phyloP scores from a whole-genome alignment of 2,797 vertebrate genomes.

The Odontamblyopus rebecca region DNA sequence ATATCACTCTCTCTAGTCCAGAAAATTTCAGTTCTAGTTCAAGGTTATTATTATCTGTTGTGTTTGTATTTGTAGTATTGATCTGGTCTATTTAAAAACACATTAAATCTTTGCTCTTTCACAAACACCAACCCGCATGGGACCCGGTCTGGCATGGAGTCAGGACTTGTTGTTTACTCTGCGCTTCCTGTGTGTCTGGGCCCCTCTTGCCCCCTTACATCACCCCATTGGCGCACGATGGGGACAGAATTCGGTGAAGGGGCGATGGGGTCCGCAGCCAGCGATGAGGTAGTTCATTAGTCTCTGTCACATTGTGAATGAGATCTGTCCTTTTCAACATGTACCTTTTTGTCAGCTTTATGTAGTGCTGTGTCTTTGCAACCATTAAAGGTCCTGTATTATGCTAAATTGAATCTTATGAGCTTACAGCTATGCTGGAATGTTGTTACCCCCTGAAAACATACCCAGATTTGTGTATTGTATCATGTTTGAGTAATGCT shows the following conservation, averaged over 20 bases:
- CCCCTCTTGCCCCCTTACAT: constrained; percentile 70
- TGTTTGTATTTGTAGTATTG: constrained; percentile 3
- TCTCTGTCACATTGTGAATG: constrained; percentile 59
- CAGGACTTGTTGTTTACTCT: constrained; percentile 75
- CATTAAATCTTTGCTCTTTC: constrained; percentile 44
- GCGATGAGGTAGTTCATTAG: constrained; percentile 77
- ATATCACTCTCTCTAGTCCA: background rate
- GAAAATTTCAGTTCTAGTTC: background rate
- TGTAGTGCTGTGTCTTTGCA: background rate
- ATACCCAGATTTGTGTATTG: no score
- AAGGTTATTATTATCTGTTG: background rate
- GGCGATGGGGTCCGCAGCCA: constrained; percentile 41
- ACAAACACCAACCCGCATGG: constrained; percentile 18
- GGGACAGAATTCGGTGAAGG: constrained; percentile 58
- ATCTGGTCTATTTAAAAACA: constrained; percentile 13
- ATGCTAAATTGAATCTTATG: no score
- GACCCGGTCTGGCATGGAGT: constrained; percentile 37
- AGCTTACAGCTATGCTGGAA: no score
- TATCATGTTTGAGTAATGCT: no score
- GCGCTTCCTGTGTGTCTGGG: constrained; percentile 76
- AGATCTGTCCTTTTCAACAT: constrained; percentile 63
- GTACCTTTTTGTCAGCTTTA: constrained; percentile 32
- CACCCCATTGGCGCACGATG: constrained; percentile 61
- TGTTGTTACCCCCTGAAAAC: no score
- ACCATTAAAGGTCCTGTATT: background rate